Percentiles rank a stretch among this genome's conserved stretches.
Conservation (phyloP, 2,888 invertebrate species). For the Brenthis daphne region DNA sequence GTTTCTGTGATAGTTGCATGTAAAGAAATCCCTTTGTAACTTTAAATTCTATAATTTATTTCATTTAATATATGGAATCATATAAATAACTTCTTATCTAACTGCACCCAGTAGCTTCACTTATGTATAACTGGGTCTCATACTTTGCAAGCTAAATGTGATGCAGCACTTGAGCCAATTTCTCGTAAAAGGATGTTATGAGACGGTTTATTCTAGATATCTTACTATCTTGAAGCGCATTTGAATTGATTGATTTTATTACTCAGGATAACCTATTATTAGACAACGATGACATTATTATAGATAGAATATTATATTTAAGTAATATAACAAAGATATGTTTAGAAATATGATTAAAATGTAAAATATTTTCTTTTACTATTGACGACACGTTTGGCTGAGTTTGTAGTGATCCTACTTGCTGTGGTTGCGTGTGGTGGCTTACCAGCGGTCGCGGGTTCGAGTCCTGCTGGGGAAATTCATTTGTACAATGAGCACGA, state of each 20-base stretch:
- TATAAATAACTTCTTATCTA: conserved; percentile 17
- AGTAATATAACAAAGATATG: too few species aligned
- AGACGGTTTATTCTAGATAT: conserved; percentile 3
- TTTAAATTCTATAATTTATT: background rate
- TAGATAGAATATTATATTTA: too few species aligned
- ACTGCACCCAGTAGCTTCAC: conserved; percentile 17
- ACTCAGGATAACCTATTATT: too few species aligned
- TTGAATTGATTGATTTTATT: background rate
- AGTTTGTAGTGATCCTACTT: too few species aligned
- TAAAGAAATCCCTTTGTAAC: background rate
- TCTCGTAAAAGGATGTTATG: conserved; percentile 5
- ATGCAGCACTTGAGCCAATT: conserved; percentile 16
- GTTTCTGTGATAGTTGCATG: background rate
- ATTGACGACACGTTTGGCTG: too few species aligned
- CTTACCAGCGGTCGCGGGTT: too few species aligned
- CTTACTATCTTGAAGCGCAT: background rate
- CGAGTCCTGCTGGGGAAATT: too few species aligned
- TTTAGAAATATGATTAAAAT: too few species aligned
- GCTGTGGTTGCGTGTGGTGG: too few species aligned
- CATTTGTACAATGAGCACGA: too few species aligned
- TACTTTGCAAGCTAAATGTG: conserved; percentile 22
- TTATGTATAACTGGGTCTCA: conserved; percentile 12
- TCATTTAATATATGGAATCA: conserved; percentile 10
- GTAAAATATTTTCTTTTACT: too few species aligned
- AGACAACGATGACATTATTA: too few species aligned